Evolutionary conservation across 2,113 vertebrate species (phyloP).

Genomic region (Chunga burmeisteri): DNA sequence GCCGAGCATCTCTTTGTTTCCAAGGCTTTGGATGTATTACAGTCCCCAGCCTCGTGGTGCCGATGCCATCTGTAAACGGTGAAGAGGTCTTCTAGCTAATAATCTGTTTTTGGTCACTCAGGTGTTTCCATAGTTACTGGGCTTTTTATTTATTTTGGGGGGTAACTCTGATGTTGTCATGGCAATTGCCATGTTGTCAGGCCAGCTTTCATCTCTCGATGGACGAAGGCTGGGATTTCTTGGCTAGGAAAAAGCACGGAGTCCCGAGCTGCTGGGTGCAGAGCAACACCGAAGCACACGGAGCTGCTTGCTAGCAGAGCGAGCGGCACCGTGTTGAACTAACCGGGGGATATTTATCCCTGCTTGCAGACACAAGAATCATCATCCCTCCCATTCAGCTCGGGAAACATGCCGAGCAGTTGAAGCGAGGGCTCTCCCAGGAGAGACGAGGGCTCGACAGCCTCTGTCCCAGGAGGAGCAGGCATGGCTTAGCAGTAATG

Average conservation of each 20-base stretch:
- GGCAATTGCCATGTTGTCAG: constrained; percentile 32
- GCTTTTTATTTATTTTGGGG: constrained; percentile 6
- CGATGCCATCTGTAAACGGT: not conserved
- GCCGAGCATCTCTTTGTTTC: rapidly evolving
- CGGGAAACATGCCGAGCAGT: not conserved
- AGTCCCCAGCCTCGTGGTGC: rapidly evolving
- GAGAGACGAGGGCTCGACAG: not conserved
- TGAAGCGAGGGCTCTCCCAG: not conserved
- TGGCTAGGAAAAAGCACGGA: not conserved
- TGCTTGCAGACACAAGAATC: not conserved
- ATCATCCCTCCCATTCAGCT: not conserved
- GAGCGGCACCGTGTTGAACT: not conserved
- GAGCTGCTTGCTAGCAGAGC: not conserved
- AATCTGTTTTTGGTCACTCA: constrained; percentile 52
- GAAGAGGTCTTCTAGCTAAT: not conserved
- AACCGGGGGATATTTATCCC: not conserved
- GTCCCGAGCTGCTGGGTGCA: rapidly evolving
- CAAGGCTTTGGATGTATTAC: not conserved
- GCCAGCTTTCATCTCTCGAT: not conserved
- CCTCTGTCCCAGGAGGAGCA: not conserved
- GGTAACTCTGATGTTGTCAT: constrained; percentile 60
- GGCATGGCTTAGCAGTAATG: not conserved
- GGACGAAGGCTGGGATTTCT: not conserved
- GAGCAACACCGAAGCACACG: rapidly evolving
- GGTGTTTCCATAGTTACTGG: constrained; percentile 73